Percentiles rank a stretch among this genome's conserved stretches.
Conservation (phyloP, 2,888 invertebrate species). For the Drosophila incognita region DNA sequence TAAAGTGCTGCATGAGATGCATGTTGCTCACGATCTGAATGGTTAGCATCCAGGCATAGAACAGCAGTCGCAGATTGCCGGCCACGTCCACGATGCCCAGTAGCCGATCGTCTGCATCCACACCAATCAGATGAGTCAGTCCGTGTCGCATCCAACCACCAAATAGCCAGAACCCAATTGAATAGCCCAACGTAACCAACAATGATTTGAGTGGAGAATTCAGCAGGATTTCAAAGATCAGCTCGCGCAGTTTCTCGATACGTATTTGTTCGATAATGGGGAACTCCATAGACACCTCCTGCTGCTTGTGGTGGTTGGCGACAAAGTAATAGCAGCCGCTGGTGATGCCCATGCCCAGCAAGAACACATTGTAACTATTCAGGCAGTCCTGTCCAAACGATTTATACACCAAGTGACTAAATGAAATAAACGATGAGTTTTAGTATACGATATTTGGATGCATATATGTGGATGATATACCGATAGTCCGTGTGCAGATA, state of each 20-base stretch:
- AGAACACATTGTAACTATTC: constrained; percentile 88
- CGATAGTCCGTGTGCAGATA: constrained; percentile 87
- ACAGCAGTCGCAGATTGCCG: constrained; percentile 85
- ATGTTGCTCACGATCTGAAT: constrained; percentile 89
- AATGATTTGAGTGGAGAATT: constrained; percentile 87
- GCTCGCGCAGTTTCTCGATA: constrained; percentile 87
- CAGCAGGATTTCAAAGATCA: constrained; percentile 87
- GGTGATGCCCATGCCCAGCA: constrained; percentile 89
- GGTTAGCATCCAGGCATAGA: constrained; percentile 90
- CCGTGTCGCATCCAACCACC: constrained; percentile 86
- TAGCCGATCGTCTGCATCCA: constrained; percentile 81
- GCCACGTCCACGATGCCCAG: constrained; percentile 82
- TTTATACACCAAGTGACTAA: constrained; percentile 63
- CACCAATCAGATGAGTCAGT: constrained; percentile 86
- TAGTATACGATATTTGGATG: not conserved
- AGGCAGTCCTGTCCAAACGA: constrained; percentile 86
- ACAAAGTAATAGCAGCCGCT: constrained; percentile 87
- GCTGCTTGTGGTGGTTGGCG: constrained; percentile 67
- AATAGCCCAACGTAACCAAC: constrained; percentile 88
- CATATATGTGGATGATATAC: constrained; percentile 56
- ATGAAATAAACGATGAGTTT: not conserved
- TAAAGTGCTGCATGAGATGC: constrained; percentile 89
- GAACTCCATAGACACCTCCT: constrained; percentile 86
- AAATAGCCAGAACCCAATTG: constrained; percentile 87
- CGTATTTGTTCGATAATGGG: constrained; percentile 87